phyloP scores from a whole-genome alignment of 2,113 vertebrate genomes.

The Penelope pileata region DNA sequence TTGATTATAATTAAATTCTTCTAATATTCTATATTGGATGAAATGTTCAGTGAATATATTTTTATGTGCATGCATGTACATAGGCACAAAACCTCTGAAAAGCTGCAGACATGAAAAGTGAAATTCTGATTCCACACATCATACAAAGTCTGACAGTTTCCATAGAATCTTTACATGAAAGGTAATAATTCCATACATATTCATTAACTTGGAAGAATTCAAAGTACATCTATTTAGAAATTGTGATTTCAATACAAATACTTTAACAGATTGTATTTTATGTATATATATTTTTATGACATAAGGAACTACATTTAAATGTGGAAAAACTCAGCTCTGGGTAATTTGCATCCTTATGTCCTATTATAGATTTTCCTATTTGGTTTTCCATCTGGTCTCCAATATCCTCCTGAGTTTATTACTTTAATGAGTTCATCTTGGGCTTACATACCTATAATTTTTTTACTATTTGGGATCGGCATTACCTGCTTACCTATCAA shows the following conservation, averaged over 20 bases:
- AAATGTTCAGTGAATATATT: neutral
- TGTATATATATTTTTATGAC: constrained; percentile 75
- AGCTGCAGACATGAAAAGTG: neutral
- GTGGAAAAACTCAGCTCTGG: constrained; percentile 70
- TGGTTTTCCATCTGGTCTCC: constrained; percentile 78
- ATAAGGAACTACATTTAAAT: constrained; percentile 73
- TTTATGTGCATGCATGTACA: neutral
- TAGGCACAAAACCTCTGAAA: neutral
- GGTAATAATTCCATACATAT: constrained; percentile 53
- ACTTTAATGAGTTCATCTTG: constrained; percentile 75
- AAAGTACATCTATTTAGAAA: constrained; percentile 62
- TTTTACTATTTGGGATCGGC: constrained; percentile 67
- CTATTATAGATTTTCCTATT: constrained; percentile 76
- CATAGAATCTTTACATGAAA: constrained; percentile 33
- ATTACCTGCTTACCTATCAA: constrained; percentile 45
- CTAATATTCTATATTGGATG: neutral
- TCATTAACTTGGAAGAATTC: constrained; percentile 42
- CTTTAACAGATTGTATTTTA: constrained; percentile 81
- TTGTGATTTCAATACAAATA: constrained; percentile 70
- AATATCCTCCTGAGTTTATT: constrained; percentile 72
- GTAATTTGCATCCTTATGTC: constrained; percentile 80
- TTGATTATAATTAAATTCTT: neutral
- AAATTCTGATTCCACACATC: constrained; percentile 12
- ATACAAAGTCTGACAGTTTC: constrained; percentile 31
- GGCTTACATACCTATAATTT: constrained; percentile 68